Percentiles rank a stretch among this genome's conserved stretches.
phyloP scores from a whole-genome alignment of 2,888 invertebrate genomes.

The Melikaiella ostensackeni region DNA sequence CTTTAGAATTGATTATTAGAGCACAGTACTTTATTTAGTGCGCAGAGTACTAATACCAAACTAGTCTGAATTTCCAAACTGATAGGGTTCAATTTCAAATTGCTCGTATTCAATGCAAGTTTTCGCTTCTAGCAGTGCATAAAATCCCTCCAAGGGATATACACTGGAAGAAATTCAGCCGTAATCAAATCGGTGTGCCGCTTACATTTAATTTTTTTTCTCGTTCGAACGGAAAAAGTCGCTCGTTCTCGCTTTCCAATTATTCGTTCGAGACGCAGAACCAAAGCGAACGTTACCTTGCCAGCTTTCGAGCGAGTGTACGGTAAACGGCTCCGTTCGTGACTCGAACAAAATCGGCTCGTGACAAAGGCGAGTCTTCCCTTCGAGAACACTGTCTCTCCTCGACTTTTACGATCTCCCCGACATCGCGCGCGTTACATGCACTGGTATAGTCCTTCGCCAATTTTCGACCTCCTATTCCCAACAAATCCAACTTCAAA shows the following conservation, averaged over 20 bases:
- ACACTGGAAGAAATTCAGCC: slow-evolving; percentile 22
- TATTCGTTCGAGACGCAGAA: slow-evolving; percentile 44
- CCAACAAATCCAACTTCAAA: neutral
- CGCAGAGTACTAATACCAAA: no score
- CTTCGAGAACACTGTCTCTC: slow-evolving; percentile 41
- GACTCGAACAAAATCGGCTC: slow-evolving; percentile 44
- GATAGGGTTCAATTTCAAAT: no score
- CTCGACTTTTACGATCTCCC: slow-evolving; percentile 37
- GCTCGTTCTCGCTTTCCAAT: slow-evolving; percentile 40
- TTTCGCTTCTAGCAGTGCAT: slow-evolving; percentile 12
- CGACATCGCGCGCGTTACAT: slow-evolving; percentile 36
- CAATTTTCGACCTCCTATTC: slow-evolving; percentile 31
- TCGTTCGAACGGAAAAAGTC: slow-evolving; percentile 34
- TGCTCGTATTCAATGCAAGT: neutral
- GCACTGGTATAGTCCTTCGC: slow-evolving; percentile 8
- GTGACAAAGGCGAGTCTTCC: slow-evolving; percentile 43
- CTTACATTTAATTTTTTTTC: slow-evolving; percentile 39
- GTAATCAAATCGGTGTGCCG: slow-evolving; percentile 38
- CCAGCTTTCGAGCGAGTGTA: slow-evolving; percentile 33
- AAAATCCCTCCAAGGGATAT: slow-evolving; percentile 14
- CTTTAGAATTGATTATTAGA: no score
- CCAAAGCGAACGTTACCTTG: slow-evolving; percentile 38
- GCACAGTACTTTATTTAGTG: no score
- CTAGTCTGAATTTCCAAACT: no score
- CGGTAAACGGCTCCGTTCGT: slow-evolving; percentile 39